Base-by-base conservation (phyloP, 2,113 vertebrate species). In the Sceloporus tristichus region DNA sequence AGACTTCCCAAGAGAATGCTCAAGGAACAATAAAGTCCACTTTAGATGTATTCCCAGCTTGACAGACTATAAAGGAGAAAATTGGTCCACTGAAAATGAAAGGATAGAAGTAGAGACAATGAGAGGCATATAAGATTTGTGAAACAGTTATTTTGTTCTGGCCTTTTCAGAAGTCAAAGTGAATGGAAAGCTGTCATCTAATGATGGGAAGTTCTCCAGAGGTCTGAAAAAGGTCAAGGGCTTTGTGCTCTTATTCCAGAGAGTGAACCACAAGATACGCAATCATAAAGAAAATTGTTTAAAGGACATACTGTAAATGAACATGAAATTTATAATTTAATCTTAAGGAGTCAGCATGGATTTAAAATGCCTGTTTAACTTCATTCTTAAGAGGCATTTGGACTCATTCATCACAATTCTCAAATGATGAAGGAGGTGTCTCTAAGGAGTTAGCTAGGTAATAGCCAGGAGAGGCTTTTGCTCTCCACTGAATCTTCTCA, bases 61-160 rank as follows among this genome's bases (percentile, higher is more conserved):
- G 88, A 95, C 91, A 96, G 91, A 89, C 68, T 86, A 93, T 96
- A 94, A 96, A 96, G 87, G 88, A 93, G 95, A 96, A 96, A 97
- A 96, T 94, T 95, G 94, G 90, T 90, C 78, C 93, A 92, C 93
- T 95, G 95, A 96, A 96, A 91, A 91, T 93, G 88, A 94, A 91
- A 88, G 93, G 42, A 93, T 87, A 84, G 87, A 95, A 95, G 56
- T 82, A 83, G 87, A 82, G 86, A 93, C 74, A 91, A 89, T 87
- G 83, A 59, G 53, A 76, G 90, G 90, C 84, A 90, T 25, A 71
- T 82, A 54, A 93, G 90, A 93, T 95, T 91, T 95, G 89, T 95
- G 94, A 93, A 95, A 89, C 25, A 77, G 80, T 90, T 92, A 66
- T 89, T 95, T 94, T 88, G 6, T 85, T 94, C 73, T 91, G 81